phyloP scores from a whole-genome alignment of 2,113 vertebrate species.

The Sander lucioperca region DNA sequence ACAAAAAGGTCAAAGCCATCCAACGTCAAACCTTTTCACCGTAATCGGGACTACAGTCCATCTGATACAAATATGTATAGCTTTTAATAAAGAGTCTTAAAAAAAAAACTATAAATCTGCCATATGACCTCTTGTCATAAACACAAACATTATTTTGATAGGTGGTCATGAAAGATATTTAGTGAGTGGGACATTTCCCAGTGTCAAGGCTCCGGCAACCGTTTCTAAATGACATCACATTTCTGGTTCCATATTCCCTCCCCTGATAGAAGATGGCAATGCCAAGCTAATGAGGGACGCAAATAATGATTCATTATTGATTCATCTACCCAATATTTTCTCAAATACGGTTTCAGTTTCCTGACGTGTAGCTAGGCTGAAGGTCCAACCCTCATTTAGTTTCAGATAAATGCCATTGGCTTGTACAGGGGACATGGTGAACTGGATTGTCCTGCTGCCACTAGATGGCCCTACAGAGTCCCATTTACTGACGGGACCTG shows the following conservation, averaged over 20 bases:
- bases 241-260: not conserved
- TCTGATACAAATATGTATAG: no score
- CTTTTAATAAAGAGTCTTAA: no score
- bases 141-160: not conserved
- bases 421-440: not conserved
- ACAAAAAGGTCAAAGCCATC: no score
- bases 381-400: not conserved
- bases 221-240: not conserved
- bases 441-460: no score
- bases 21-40: no score
- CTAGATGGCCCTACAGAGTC: no score
- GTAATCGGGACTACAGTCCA: no score
- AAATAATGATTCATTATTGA: not conserved
- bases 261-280: not conserved
- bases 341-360: not conserved
- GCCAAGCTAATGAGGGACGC: not conserved
- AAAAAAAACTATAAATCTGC: no score
- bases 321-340: not conserved
- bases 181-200: not conserved
- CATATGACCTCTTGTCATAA: not conserved
- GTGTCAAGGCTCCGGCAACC: not conserved
- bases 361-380: not conserved
- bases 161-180: not conserved
- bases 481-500: no score
- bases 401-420: not conserved